Percentiles rank a stretch among this genome's conserved stretches.
phyloP scores from a whole-genome alignment of 2,888 invertebrate genomes.

The Schizotus pectinicornis region DNA sequence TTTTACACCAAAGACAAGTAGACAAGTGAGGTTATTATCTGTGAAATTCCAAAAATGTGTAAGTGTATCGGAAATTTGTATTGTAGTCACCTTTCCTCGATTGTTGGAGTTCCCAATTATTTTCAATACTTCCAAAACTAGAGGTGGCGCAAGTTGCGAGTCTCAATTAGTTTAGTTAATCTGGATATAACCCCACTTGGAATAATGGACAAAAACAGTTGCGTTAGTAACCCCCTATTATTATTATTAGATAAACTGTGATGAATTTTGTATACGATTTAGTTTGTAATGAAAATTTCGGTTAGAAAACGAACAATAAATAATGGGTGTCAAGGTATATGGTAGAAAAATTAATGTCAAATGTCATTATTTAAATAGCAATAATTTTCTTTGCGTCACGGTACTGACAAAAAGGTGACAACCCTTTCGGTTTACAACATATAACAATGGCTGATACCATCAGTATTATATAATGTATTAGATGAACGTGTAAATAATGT shows the following conservation, averaged over 20 bases:
- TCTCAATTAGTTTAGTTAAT: slow-evolving; percentile 1
- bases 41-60: neutral
- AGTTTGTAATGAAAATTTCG: slow-evolving; percentile 17
- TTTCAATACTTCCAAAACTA: neutral
- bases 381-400: slow-evolving; percentile 34
- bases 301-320: slow-evolving; percentile 6
- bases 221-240: slow-evolving; percentile 26
- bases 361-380: slow-evolving; percentile 35
- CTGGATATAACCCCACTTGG: slow-evolving; percentile 30
- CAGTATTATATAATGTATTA: slow-evolving; percentile 41
- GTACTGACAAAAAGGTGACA: slow-evolving; percentile 32
- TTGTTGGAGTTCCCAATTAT: neutral
- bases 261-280: slow-evolving; percentile 52
- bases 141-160: neutral
- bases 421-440: slow-evolving; percentile 15
- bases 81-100: neutral
- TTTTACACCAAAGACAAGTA: slow-evolving; percentile 5
- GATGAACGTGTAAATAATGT: slow-evolving; percentile 35
- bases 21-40: slow-evolving; percentile 31
- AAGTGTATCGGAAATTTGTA: neutral
- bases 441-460: slow-evolving; percentile 24
- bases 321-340: slow-evolving; percentile 22
- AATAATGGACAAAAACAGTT: slow-evolving; percentile 12
- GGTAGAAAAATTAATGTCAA: slow-evolving; percentile 27
- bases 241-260: slow-evolving; percentile 47